These are phyloP conservation scores for Australoheros scitulus DNA, from an alignment of 2,113 vertebrate species.

Conservation along the genomic window DNA sequence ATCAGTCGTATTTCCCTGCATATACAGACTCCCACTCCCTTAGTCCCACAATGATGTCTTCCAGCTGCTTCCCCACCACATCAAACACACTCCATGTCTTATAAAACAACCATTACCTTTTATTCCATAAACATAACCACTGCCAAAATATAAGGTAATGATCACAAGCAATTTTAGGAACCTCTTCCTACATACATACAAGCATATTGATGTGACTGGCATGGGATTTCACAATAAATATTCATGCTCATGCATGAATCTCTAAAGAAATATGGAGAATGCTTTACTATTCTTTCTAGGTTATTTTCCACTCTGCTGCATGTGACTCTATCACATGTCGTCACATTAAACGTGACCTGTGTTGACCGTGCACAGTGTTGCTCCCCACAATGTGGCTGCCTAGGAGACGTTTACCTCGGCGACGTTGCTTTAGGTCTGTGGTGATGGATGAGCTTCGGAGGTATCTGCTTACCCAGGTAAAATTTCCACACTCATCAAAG, in stretches of 20 bases:
- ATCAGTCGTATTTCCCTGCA: slow-evolving; percentile 45
- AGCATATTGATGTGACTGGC: not conserved
- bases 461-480: slow-evolving; percentile 73
- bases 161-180: not conserved
- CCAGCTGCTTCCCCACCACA: slow-evolving; percentile 64
- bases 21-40: slow-evolving; percentile 47
- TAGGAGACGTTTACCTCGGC: slow-evolving; percentile 56
- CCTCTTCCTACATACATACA: not conserved
- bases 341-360: not conserved
- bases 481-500: slow-evolving; percentile 54
- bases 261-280: not conserved
- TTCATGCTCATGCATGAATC: not conserved
- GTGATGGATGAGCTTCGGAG: slow-evolving; percentile 52
- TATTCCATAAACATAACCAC: slow-evolving; percentile 54
- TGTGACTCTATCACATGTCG: not conserved
- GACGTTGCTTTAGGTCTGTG: slow-evolving; percentile 4
- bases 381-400: slow-evolving; percentile 44
- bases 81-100: slow-evolving; percentile 51
- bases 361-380: not conserved
- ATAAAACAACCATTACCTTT: slow-evolving; percentile 54
- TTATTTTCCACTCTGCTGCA: not conserved
- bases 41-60: slow-evolving; percentile 54
- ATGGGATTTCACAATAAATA: not conserved
- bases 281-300: not conserved
- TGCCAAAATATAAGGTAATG: not conserved